phyloP scores from a whole-genome alignment of 2,113 vertebrate species.

The Rhea americana region DNA sequence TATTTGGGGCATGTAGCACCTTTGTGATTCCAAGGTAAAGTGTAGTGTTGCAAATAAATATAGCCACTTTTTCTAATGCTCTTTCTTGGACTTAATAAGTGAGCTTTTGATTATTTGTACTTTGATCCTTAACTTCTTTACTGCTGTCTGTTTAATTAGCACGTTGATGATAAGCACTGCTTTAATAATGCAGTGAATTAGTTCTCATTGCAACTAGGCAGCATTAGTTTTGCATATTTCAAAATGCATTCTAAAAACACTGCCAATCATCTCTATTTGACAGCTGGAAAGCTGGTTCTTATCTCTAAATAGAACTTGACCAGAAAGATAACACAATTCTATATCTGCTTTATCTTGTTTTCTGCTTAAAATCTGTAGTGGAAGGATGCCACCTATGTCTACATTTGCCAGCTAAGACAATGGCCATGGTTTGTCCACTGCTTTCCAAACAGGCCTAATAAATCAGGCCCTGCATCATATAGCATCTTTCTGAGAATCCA shows the following conservation, averaged over 20 bases:
- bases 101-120: neutral
- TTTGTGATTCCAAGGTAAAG: neutral
- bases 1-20: neutral
- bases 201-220: neutral
- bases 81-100: neutral
- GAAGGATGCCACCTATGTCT: neutral
- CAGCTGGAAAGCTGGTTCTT: neutral
- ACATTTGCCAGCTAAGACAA: accelerated
- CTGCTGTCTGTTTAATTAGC: neutral
- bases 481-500: neutral
- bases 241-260: neutral
- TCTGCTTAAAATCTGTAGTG: neutral
- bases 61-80: neutral
- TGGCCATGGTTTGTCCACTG: neutral
- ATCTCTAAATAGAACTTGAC: neutral
- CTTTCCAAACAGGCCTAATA: neutral
- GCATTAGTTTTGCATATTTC: neutral
- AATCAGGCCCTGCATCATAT: neutral
- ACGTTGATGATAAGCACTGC: neutral
- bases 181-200: neutral
- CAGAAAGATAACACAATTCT: neutral
- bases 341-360: neutral
- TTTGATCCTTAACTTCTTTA: neutral
- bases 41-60: neutral
- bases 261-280: neutral